Base-by-base conservation (phyloP, 37 sponge, comb jelly and placozoan genomes). In the Bolinopsis microptera region DNA sequence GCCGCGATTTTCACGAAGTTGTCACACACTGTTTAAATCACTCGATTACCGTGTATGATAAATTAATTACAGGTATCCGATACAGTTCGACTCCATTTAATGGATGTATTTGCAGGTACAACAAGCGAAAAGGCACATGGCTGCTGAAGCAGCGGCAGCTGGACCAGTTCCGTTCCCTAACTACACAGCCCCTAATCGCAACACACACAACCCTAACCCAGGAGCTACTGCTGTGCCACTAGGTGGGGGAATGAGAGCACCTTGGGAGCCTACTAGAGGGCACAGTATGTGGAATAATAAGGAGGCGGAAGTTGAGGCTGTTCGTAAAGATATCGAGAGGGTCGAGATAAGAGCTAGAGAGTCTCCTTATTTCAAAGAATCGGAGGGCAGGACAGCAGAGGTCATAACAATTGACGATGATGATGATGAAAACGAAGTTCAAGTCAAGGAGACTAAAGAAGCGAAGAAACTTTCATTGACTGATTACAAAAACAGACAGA, bases 81-180 rank as follows among this genome's bases (percentile, higher is more conserved):
- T n/a, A n/a, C n/a, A n/a, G n/a, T n/a, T n/a, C n/a, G n/a, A n/a
- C n/a, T n/a, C n/a, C n/a, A n/a, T n/a, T n/a, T n/a, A n/a, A n/a
- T n/a, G n/a, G n/a, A n/a, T n/a, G n/a, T n/a, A 80, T 80, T 86
- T 41, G 1, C 90, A 86, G 90, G 90, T 86, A 0, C 38, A 86
- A 38, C 90, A 86, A 86, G 90, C 90, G 0, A 86, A 86, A 27
- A 28, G 90, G 2, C 38, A 86, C 48, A 40, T 86, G 13, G 61
- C 41, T 39, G 38, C n/a, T 0, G 61, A 39, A 35, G 33, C 80
- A 13, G 80, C 33, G 16, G 35, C 35, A 77, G 74, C 26, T 2
- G 22, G 36, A 21, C 36, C 33, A 32, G 21, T 16, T 18, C 27
- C 35, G 3, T 9, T 13, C 37, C 80, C 80, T 35, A 27, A 32